These are phyloP conservation scores for Nematostella vectensis DNA, from an alignment of 92 coral and sea anemone genomes.

Conservation along the genomic window DNA sequence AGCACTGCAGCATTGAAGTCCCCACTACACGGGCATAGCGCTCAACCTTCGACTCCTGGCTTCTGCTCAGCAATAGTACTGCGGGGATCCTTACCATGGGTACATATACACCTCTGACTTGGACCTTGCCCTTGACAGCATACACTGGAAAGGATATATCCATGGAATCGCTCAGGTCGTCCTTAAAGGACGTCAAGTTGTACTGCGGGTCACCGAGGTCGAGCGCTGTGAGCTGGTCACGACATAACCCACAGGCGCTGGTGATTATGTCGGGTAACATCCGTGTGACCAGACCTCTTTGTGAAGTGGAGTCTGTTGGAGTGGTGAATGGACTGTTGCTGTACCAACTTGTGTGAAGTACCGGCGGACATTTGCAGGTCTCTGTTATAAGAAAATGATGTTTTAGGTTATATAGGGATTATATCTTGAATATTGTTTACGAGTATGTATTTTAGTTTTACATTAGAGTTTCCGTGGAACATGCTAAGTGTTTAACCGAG, in stretches of 20 bases:
- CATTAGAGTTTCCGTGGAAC: too few relatives aligned
- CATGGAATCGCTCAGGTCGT: slow-evolving; percentile 10
- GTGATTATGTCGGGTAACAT: slow-evolving; percentile 22
- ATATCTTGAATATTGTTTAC: too few relatives aligned
- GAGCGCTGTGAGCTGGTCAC: not conserved
- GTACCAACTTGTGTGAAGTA: slow-evolving; percentile 33
- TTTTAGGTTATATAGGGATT: too few relatives aligned
- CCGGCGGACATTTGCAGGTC: slow-evolving; percentile 36
- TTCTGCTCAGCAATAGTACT: slow-evolving; percentile 16
- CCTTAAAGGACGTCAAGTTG: not conserved
- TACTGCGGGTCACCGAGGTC: slow-evolving; percentile 2
- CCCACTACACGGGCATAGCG: slow-evolving; percentile 19
- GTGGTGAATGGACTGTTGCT: slow-evolving; percentile 10
- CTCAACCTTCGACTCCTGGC: slow-evolving; percentile 6
- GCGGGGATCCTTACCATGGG: slow-evolving; percentile 43
- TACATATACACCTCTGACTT: slow-evolving; percentile 26
- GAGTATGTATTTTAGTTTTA: too few relatives aligned
- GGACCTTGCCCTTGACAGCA: slow-evolving; percentile 16
- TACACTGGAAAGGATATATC: slow-evolving; percentile 47
- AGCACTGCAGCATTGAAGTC: slow-evolving; percentile 26
- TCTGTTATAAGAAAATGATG: slow-evolving; percentile 11
- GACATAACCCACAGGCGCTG: slow-evolving; percentile 30
- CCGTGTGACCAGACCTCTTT: slow-evolving; percentile 16
- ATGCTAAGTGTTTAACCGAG: too few relatives aligned
- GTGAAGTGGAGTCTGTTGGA: not conserved